A percentile compares a stretch with the other conserved stretches of the same genome.
Conservation (phyloP, 2,113 vertebrate genomes). For the Alligator sinensis region DNA sequence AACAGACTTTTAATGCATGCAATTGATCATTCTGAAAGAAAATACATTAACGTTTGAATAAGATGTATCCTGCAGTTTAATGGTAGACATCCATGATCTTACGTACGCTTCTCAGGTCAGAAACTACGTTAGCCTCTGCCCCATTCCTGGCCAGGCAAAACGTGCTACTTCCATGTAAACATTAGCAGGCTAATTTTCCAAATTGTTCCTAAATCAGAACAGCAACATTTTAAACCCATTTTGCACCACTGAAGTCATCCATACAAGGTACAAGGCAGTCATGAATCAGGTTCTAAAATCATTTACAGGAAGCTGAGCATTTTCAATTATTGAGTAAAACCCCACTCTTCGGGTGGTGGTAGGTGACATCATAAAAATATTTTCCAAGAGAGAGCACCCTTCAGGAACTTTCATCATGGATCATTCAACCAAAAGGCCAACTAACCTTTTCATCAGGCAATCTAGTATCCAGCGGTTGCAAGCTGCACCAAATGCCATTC, state of each 20-base stretch:
- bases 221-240: neutral
- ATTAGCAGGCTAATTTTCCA: accelerated
- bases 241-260: neutral
- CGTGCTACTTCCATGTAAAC: neutral
- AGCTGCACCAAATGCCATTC: neutral
- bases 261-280: accelerated
- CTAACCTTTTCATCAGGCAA: neutral
- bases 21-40: no score
- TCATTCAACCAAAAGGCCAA: neutral
- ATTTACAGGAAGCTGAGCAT: neutral
- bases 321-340: neutral
- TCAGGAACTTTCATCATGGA: neutral
- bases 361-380: neutral
- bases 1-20: neutral
- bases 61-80: accelerated
- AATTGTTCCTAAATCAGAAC: neutral
- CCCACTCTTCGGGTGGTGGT: neutral
- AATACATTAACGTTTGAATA: neutral
- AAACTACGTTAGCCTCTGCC: neutral
- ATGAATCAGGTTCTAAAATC: neutral
- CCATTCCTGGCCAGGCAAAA: neutral
- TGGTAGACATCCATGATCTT: neutral
- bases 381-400: neutral
- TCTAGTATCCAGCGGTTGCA: accelerated
- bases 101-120: neutral